These are phyloP conservation scores for Agriopis aurantiaria DNA, from an alignment of 2,888 invertebrate genomes.

Conservation along the genomic window DNA sequence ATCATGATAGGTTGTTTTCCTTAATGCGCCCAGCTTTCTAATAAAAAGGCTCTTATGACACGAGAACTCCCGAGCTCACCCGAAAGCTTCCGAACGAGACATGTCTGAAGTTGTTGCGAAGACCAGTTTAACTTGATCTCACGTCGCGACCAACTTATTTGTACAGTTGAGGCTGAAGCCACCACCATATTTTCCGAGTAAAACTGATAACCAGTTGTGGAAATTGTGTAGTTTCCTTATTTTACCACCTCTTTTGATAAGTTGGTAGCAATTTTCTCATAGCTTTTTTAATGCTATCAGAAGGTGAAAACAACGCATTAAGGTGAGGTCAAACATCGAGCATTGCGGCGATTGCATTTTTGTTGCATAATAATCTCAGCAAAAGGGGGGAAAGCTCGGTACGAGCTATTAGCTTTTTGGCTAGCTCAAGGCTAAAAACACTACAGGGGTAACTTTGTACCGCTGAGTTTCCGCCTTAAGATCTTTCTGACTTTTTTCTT, in stretches of 20 bases:
- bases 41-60: conserved; percentile 15
- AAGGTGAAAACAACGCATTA: conserved; percentile 5
- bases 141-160: background rate
- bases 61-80: conserved; percentile 35
- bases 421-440: no score
- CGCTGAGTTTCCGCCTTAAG: no score
- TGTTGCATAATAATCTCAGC: background rate
- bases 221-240: background rate
- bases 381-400: background rate
- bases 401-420: no score
- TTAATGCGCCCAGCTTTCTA: conserved; percentile 7
- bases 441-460: no score
- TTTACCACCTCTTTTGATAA: background rate
- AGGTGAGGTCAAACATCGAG: background rate
- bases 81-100: conserved; percentile 37
- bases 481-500: no score
- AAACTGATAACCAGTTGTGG: background rate
- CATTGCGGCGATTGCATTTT: background rate
- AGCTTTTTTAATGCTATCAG: conserved; percentile 12
- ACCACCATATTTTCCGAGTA: background rate
- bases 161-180: background rate
- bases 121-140: conserved; percentile 24
- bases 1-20: background rate
- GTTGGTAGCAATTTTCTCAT: background rate
- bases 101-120: conserved; percentile 23